phyloP scores from a whole-genome alignment of 2,797 vertebrate species.

The Typhlichthys subterraneus region DNA sequence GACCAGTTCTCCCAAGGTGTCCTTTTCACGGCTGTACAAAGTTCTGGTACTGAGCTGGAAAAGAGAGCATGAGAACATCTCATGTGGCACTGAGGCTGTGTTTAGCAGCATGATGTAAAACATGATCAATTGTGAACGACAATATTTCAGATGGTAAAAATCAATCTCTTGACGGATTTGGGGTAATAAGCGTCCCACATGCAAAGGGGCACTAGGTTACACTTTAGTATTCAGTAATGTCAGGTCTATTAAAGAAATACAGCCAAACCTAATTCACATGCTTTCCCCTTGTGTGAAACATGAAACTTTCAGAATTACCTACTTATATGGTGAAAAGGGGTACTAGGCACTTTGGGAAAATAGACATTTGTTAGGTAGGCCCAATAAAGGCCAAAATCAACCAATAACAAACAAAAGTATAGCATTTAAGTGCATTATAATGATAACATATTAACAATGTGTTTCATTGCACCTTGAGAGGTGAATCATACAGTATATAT shows the following conservation, averaged over 20 bases:
- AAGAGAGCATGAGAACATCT: conserved; percentile 7
- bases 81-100: not conserved
- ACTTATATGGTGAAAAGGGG: conserved; percentile 19
- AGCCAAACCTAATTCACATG: conserved; percentile 11
- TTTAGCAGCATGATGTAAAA: not conserved
- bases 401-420: conserved; percentile 3
- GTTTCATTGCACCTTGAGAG: too few species aligned
- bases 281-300: conserved; percentile 31
- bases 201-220: not conserved
- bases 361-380: conserved; percentile 21
- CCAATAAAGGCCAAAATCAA: not conserved
- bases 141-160: not conserved
- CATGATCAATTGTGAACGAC: not conserved
- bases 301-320: conserved; percentile 32
- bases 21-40: conserved; percentile 75
- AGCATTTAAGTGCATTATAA: too few species aligned
- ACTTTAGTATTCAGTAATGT: not conserved
- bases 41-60: conserved; percentile 81
- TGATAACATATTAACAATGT: too few species aligned
- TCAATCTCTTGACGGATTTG: not conserved
- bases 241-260: not conserved
- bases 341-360: conserved; percentile 16
- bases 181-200: not conserved
- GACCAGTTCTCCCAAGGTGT: conserved; percentile 76
- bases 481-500: too few species aligned